Conservation (phyloP, 92 coral and sea anemone genomes). For the Metridium senile region DNA sequence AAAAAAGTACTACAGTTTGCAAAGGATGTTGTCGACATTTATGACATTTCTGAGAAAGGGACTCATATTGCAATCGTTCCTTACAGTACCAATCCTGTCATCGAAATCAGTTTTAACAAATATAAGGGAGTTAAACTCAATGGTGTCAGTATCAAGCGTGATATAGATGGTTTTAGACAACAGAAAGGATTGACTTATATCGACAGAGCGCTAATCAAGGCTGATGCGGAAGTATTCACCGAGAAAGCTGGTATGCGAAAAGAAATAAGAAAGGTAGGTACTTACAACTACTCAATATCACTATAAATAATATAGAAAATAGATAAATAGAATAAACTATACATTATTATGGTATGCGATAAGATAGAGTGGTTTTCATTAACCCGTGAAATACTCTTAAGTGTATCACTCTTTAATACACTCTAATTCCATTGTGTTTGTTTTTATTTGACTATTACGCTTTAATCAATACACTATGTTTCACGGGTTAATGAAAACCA, state of each 20-base stretch:
- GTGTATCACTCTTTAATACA: too few relatives aligned
- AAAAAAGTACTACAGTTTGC: slow-evolving; percentile 26
- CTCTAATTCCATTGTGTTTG: too few relatives aligned
- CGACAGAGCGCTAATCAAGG: slow-evolving; percentile 31
- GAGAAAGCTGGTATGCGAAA: slow-evolving; percentile 30
- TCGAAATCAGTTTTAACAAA: slow-evolving; percentile 32
- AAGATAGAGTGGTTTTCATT: too few relatives aligned
- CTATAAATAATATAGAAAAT: too few relatives aligned
- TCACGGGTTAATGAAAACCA: too few relatives aligned
- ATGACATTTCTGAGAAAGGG: slow-evolving; percentile 39
- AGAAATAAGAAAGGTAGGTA: slow-evolving; percentile 18
- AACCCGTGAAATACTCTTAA: too few relatives aligned
- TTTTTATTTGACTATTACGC: too few relatives aligned
- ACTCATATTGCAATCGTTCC: slow-evolving; percentile 34
- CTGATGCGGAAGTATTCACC: slow-evolving; percentile 18
- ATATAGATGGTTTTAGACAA: slow-evolving; percentile 18
- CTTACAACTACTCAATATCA: neutral
- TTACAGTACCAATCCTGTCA: slow-evolving; percentile 29
- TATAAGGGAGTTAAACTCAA: slow-evolving; percentile 33
- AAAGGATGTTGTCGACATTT: slow-evolving; percentile 19
- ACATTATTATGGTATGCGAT: too few relatives aligned
- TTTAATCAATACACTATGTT: too few relatives aligned
- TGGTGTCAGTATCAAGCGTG: slow-evolving; percentile 41
- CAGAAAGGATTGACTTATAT: slow-evolving; percentile 39
- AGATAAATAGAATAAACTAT: too few relatives aligned